Evolutionary conservation across 2,113 vertebrate species (phyloP), one percentile per base, ranked within the genome.

Genomic region (Tachysurus fulvidraco): DNA sequence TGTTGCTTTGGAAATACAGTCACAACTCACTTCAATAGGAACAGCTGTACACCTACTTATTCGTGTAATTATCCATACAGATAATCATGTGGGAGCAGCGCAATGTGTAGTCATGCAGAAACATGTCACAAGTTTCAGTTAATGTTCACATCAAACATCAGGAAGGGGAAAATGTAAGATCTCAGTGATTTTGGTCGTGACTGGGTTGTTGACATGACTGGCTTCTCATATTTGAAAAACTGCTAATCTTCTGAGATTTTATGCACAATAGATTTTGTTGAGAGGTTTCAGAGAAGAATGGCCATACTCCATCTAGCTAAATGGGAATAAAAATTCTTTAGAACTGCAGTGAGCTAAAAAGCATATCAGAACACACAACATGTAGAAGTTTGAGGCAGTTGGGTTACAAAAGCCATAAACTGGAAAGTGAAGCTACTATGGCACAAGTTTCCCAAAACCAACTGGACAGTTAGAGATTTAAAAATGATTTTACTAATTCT

Each of bases 121-220:
- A 44, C 8, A 23, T 1, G 19, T 76, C 23, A 50, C 13, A 23
- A 50, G 46, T 23, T 76, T 74, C 21, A 16, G 44, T 13, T 76
- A 41, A 36, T 69, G 65, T 67, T 67, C 65, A 73, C 41, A 46
- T 73, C 69, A 46, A 76, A 76, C 46, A 52, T 76, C 73, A n/a
- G 44, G 19, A 36, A 36, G 36, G 36, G 36, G 46, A 50, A 50
- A 50, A 50, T 50, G 2, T 50, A 2, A 50, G 23, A 21, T 76
- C 23, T 76, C 44, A 50, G 23, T 76, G 11, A 50, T 11, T 50
- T 50, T 11, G 21, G 44, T 9, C 19, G 12, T 73, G 4, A 9
- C 41, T 5, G 44, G 36, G 69, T 46, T 73, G 36, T n/a, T 50
- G 21, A 23, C 44, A 5, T 50, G 23, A 76, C 73, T 7, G 4